Evolutionary conservation across 1,140 invertebrate species (phyloP).

Genomic region (Lordiphosa clarofinis): DNA sequence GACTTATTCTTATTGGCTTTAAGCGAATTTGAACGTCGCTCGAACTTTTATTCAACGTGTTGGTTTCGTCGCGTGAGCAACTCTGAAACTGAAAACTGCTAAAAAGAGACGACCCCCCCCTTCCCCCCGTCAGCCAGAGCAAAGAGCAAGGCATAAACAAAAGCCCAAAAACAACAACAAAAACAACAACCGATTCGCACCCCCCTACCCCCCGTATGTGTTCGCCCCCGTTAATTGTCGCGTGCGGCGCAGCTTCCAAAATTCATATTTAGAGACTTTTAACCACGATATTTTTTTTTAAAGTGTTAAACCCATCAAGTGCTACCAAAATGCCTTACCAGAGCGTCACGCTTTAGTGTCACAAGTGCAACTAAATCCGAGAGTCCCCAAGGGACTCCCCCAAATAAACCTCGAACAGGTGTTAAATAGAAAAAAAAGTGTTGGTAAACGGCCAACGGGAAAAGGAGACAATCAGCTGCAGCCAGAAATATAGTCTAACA

Average conservation of each 20-base stretch:
- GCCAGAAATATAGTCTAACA: conserved; percentile 4
- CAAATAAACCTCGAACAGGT: conserved; percentile 30
- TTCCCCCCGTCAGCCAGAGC: conserved; percentile 1
- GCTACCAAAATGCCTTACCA: conserved; percentile 70
- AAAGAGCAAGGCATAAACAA: conserved; percentile 15
- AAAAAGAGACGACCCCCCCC: conserved; percentile 3
- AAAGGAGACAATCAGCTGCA: conserved; percentile 8
- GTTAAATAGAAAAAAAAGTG: conserved; percentile 16
- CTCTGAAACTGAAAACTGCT: conserved; percentile 58
- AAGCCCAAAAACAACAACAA: conserved; percentile 15
- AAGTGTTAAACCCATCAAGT: conserved; percentile 53
- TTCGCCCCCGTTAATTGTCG: no score
- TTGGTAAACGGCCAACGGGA: conserved; percentile 22
- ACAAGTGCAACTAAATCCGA: conserved; percentile 44
- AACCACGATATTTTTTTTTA: conserved; percentile 58
- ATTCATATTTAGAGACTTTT: no score
- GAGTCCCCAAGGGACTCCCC: conserved; percentile 16
- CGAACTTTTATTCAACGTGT: conserved; percentile 77
- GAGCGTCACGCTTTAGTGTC: conserved; percentile 71
- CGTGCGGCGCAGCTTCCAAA: no score
- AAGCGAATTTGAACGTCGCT: conserved; percentile 74
- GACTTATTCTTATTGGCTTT: conserved; percentile 77
- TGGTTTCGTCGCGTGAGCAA: conserved; percentile 71
- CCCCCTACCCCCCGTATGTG: not conserved
- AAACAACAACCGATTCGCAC: conserved; percentile 17